These are phyloP conservation scores for Danionella dracula DNA, from an alignment of 2,797 vertebrate genomes.

Conservation along the genomic window DNA sequence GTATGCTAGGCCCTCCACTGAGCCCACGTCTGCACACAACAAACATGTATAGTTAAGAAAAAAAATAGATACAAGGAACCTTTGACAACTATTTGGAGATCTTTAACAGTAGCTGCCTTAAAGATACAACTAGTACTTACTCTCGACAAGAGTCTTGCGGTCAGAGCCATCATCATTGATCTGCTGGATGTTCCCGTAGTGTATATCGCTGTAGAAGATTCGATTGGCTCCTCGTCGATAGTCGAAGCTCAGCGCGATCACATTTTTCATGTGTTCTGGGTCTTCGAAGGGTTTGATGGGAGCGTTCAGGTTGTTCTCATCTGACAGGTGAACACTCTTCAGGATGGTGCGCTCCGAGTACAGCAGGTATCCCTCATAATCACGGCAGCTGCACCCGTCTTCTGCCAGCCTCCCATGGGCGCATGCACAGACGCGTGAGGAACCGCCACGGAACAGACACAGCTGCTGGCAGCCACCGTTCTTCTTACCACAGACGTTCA, in stretches of 20 bases:
- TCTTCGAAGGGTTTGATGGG: conserved; percentile 84
- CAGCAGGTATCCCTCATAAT: conserved; percentile 81
- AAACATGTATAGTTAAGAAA: too few relatives aligned
- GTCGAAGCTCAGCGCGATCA: conserved; percentile 81
- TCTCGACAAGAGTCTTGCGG: conserved; percentile 78
- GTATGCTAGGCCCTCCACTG: conserved; percentile 92
- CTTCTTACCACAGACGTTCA: conserved; percentile 76
- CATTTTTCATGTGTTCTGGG: conserved; percentile 82
- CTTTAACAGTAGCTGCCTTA: too few relatives aligned
- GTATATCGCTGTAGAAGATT: conserved; percentile 86
- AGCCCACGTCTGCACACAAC: conserved; percentile 81
- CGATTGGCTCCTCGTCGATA: conserved; percentile 78
- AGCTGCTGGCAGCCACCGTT: conserved; percentile 81
- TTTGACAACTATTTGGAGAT: too few relatives aligned
- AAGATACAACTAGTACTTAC: conserved; percentile 57
- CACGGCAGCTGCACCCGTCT: conserved; percentile 68
- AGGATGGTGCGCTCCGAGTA: conserved; percentile 84
- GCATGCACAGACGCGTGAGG: conserved; percentile 71
- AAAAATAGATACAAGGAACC: too few relatives aligned
- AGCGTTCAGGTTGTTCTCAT: conserved; percentile 80
- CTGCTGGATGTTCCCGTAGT: conserved; percentile 86
- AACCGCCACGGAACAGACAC: conserved; percentile 71
- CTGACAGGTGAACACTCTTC: conserved; percentile 82
- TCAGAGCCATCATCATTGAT: conserved; percentile 77
- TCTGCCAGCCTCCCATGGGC: conserved; percentile 80